Percentiles rank a stretch among this genome's conserved stretches.
Evolutionary conservation across 2,797 vertebrate genomes (phyloP).

Genomic region (Melanotaenia maccullochi): DNA sequence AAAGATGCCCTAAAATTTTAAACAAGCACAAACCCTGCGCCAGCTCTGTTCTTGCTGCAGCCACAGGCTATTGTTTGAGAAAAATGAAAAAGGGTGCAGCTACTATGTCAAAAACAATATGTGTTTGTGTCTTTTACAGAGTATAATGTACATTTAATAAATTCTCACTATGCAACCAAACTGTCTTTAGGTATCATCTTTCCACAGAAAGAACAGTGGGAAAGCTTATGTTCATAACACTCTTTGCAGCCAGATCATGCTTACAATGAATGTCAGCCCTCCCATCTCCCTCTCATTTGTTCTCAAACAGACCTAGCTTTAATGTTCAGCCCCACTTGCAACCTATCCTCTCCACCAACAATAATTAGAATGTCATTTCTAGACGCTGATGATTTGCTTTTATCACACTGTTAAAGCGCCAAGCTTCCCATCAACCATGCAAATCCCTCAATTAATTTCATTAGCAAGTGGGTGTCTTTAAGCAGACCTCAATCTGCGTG

Average conservation of each 20-base stretch:
- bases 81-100: conserved; percentile 17
- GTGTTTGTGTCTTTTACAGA: conserved; percentile 1
- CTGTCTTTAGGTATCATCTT: conserved; percentile 28
- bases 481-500: conserved; percentile 30
- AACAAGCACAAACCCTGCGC: conserved; percentile 17
- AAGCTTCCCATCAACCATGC: conserved; percentile 31
- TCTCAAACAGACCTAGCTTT: conserved; percentile 16
- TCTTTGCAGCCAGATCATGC: conserved; percentile 21
- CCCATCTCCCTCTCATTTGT: conserved; percentile 22
- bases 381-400: conserved; percentile 22
- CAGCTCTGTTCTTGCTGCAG: not conserved
- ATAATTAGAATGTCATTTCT: conserved; percentile 52
- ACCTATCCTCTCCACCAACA: conserved; percentile 17
- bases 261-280: conserved; percentile 1
- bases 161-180: conserved; percentile 7
- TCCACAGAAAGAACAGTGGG: not conserved
- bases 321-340: conserved; percentile 14
- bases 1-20: conserved; percentile 24
- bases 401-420: conserved; percentile 12
- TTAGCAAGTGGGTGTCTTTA: conserved; percentile 26
- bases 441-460: conserved; percentile 37
- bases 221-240: conserved; percentile 24
- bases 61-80: conserved; percentile 1
- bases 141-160: not conserved
- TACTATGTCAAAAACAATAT: conserved; percentile 10